Conservation (phyloP, 1,140 invertebrate species). For the Chironomus striatipennis region DNA sequence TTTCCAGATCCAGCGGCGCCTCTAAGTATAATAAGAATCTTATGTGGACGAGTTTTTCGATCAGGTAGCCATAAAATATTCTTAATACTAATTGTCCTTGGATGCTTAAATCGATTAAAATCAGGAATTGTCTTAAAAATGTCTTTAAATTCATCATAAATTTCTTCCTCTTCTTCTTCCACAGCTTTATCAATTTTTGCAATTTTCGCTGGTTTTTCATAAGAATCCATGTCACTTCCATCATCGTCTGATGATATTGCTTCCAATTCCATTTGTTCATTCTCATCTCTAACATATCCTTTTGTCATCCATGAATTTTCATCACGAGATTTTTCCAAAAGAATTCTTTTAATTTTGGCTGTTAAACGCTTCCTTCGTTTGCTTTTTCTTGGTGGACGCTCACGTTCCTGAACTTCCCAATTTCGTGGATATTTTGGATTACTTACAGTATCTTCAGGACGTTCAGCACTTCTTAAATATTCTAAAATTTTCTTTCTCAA, state of each 20-base stretch:
- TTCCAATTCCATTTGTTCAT: neutral
- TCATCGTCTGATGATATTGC: slow-evolving; percentile 7
- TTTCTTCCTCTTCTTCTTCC: neutral
- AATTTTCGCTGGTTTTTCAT: neutral
- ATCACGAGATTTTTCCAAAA: neutral
- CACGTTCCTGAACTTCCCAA: neutral
- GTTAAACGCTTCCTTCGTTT: neutral
- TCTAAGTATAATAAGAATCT: slow-evolving; percentile 82
- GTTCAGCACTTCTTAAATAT: slow-evolving; percentile 17
- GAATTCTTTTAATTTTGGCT: neutral
- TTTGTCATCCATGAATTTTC: slow-evolving; percentile 23
- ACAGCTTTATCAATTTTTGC: neutral
- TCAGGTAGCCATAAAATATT: neutral
- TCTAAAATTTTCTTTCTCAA: slow-evolving; percentile 10
- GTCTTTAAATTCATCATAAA: neutral
- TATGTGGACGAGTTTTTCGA: slow-evolving; percentile 33
- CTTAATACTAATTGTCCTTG: neutral
- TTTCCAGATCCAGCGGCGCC: slow-evolving; percentile 83
- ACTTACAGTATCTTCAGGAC: neutral
- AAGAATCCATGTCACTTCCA: neutral
- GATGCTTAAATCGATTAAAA: neutral
- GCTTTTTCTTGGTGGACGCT: neutral
- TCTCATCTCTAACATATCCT: neutral
- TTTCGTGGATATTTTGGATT: slow-evolving; percentile 6
- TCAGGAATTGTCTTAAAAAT: neutral